Conservation (phyloP, 2,113 vertebrate species). For the Prolemur simus region DNA sequence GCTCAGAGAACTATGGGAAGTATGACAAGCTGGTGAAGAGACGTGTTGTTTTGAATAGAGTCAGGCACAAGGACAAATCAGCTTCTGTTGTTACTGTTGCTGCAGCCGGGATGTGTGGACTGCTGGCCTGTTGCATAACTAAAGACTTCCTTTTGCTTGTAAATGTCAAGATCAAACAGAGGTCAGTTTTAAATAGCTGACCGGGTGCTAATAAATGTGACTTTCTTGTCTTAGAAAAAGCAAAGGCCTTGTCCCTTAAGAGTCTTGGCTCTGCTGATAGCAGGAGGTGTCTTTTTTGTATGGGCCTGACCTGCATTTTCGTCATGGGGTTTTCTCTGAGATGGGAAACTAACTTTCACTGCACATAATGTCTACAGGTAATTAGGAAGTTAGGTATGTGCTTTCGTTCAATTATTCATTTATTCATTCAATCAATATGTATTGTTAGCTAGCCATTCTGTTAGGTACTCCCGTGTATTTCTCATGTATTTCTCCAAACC, state of each 20-base stretch:
- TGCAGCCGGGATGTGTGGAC: conserved; percentile 72
- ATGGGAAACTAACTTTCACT: not conserved
- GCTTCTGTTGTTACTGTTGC: conserved; percentile 82
- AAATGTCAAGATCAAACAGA: conserved; percentile 82
- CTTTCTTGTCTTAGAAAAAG: conserved; percentile 67
- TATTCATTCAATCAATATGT: not conserved
- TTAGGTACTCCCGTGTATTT: not conserved
- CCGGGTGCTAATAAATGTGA: conserved; percentile 64
- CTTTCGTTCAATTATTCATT: not conserved
- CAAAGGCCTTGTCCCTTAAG: conserved; percentile 47
- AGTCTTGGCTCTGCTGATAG: conserved; percentile 12
- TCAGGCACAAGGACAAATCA: conserved; percentile 74
- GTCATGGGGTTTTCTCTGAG: not conserved
- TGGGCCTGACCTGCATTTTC: conserved; percentile 29
- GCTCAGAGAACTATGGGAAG: not conserved
- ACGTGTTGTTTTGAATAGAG: conserved; percentile 76
- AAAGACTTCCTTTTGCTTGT: conserved; percentile 81
- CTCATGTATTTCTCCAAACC: not conserved
- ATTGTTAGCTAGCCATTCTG: not conserved
- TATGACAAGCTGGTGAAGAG: conserved; percentile 50
- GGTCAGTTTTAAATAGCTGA: conserved; percentile 74
- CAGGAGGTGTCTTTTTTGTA: not conserved
- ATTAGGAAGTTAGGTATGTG: not conserved
- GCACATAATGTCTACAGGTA: not conserved
- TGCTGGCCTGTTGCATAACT: conserved; percentile 82